Evolutionary conservation across 2,888 invertebrate species (phyloP).

Genomic region (Ptychoptera contaminata): DNA sequence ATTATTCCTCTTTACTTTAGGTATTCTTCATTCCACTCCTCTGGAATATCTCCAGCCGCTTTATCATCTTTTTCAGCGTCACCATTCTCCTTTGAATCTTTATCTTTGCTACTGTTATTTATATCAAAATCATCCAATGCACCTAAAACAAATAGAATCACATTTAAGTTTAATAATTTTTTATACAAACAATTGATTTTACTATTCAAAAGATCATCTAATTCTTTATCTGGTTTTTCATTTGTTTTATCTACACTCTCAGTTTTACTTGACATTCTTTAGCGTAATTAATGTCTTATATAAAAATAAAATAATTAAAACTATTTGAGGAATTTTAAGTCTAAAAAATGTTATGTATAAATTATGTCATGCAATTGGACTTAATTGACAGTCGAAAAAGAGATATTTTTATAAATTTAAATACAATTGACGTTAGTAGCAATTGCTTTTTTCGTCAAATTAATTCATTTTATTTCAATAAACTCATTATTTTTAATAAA

Average conservation of each 20-base stretch:
- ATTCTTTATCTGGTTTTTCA: constrained; percentile 39
- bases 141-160: constrained; percentile 31
- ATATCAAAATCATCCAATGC: constrained; percentile 45
- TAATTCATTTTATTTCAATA: too few species aligned
- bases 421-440: too few species aligned
- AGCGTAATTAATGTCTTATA: too few species aligned
- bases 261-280: too few species aligned
- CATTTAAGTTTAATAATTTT: neutral
- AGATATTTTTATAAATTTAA: too few species aligned
- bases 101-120: constrained; percentile 15
- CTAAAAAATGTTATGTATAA: too few species aligned
- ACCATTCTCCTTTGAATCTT: constrained; percentile 12
- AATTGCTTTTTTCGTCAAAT: too few species aligned
- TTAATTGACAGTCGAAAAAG: too few species aligned
- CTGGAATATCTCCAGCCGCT: constrained; percentile 18
- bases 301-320: too few species aligned
- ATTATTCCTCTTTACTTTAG: constrained; percentile 47
- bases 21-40: constrained; percentile 58
- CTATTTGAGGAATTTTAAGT: too few species aligned
- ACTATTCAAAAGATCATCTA: constrained; percentile 64
- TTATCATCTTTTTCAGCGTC: constrained; percentile 14
- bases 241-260: neutral
- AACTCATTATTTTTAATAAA: too few species aligned
- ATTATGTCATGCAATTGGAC: too few species aligned
- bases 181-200: constrained; percentile 22